phyloP scores from a whole-genome alignment of 2,888 invertebrate genomes.

The Dryomyza anilis region DNA sequence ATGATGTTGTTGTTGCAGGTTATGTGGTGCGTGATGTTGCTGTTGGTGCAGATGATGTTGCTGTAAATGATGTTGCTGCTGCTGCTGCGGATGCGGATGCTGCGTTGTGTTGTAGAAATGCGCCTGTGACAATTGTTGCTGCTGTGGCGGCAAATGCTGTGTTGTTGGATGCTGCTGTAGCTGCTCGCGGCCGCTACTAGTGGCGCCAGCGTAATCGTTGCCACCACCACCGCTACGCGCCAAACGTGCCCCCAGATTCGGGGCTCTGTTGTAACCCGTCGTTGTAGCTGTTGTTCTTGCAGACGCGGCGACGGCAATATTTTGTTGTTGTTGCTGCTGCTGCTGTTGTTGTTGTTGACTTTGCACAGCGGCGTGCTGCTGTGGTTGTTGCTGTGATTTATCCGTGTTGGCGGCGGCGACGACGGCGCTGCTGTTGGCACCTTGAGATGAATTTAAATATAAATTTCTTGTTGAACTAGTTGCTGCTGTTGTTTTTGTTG shows the following conservation, averaged over 20 bases:
- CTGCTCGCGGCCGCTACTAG: constrained; percentile 42
- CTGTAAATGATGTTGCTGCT: constrained; percentile 38
- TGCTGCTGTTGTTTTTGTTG: constrained; percentile 6
- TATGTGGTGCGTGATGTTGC: constrained; percentile 40
- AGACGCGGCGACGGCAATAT: constrained; percentile 35
- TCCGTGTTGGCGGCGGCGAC: constrained; percentile 32
- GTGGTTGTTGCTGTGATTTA: constrained; percentile 31
- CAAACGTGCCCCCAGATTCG: constrained; percentile 58
- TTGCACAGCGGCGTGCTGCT: constrained; percentile 32
- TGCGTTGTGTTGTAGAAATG: constrained; percentile 35
- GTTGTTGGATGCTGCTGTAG: constrained; percentile 41
- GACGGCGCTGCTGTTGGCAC: constrained; percentile 13
- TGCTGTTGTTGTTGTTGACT: constrained; percentile 31
- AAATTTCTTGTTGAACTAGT: constrained; percentile 3
- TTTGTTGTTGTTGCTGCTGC: constrained; percentile 34
- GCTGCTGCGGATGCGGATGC: constrained; percentile 41
- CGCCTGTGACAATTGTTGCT: constrained; percentile 32
- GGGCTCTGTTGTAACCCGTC: constrained; percentile 56
- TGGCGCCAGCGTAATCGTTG: constrained; percentile 41
- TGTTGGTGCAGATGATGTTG: constrained; percentile 38
- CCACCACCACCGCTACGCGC: constrained; percentile 46
- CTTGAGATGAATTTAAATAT: constrained; percentile 7
- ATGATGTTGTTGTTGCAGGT: constrained; percentile 38
- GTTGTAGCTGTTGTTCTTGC: constrained; percentile 50
- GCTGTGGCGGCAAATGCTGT: constrained; percentile 42